Evolutionary conservation across 1,140 invertebrate genomes (phyloP).

Genomic region (Drosophila athabasca): DNA sequence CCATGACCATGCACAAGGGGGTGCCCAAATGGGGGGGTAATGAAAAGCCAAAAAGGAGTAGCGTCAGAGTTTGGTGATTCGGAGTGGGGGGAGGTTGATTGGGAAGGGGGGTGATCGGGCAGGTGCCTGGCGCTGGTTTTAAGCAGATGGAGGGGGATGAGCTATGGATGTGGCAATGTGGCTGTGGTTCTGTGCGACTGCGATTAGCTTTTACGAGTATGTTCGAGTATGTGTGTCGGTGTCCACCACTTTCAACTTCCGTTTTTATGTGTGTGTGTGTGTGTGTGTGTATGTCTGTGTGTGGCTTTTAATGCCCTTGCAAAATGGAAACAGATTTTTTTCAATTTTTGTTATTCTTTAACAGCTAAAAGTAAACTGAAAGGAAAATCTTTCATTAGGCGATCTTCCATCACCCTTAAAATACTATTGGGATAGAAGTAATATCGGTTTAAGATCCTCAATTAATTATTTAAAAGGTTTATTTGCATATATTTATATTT

Average conservation of each 20-base stretch:
- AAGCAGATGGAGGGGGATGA: conserved; percentile 20
- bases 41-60: conserved; percentile 39
- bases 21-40: conserved; percentile 24
- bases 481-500: too few species aligned
- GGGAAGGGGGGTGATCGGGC: not conserved
- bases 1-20: conserved; percentile 26
- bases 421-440: too few species aligned
- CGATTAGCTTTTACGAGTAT: conserved; percentile 73
- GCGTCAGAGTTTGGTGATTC: not conserved
- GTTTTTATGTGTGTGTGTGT: conserved; percentile 37
- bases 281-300: conserved; percentile 20
- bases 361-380: conserved; percentile 1
- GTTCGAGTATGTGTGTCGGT: conserved; percentile 46
- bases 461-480: too few species aligned
- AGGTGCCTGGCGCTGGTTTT: conserved; percentile 40
- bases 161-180: conserved; percentile 49
- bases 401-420: too few species aligned
- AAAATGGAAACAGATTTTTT: conserved; percentile 20
- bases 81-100: not conserved
- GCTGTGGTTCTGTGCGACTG: conserved; percentile 55
- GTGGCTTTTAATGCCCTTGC: conserved; percentile 37
- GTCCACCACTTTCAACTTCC: conserved; percentile 55
- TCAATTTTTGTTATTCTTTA: conserved; percentile 16
- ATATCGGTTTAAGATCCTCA: too few species aligned
- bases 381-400: not conserved